Conservation (phyloP, 1,140 invertebrate genomes). For the Anagrus nilaparvatae region DNA sequence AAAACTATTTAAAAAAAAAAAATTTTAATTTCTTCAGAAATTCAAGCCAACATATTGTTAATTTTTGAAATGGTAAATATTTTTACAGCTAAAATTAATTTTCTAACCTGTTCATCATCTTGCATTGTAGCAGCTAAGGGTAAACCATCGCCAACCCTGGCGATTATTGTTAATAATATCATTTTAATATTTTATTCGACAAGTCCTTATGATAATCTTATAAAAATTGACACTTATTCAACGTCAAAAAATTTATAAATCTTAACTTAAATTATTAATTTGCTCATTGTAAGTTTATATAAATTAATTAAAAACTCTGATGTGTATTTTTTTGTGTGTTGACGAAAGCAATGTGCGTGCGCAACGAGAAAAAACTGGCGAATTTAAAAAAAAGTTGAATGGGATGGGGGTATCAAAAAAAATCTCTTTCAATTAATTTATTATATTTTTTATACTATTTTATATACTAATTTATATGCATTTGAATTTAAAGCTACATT, state of each 20-base stretch:
- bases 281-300: background rate
- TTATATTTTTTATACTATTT: no score
- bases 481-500: no score
- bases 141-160: constrained; percentile 85
- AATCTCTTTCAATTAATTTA: no score
- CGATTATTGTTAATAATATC: constrained; percentile 96
- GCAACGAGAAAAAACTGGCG: no score
- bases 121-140: constrained; percentile 95
- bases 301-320: background rate
- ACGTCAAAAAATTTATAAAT: no score
- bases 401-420: no score
- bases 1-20: background rate
- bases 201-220: background rate
- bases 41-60: constrained; percentile 2
- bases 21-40: background rate
- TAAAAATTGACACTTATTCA: background rate
- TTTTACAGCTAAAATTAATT: constrained; percentile 3
- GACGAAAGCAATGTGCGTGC: no score
- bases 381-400: no score
- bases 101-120: constrained; percentile 88
- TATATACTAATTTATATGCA: no score
- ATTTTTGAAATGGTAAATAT: background rate
- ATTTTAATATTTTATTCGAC: constrained; percentile 49
- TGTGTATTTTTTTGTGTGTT: background rate
- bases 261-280: background rate